Evolutionary conservation across 2,797 vertebrate genomes (phyloP).

Genomic region (Sebastes hubbsi): DNA sequence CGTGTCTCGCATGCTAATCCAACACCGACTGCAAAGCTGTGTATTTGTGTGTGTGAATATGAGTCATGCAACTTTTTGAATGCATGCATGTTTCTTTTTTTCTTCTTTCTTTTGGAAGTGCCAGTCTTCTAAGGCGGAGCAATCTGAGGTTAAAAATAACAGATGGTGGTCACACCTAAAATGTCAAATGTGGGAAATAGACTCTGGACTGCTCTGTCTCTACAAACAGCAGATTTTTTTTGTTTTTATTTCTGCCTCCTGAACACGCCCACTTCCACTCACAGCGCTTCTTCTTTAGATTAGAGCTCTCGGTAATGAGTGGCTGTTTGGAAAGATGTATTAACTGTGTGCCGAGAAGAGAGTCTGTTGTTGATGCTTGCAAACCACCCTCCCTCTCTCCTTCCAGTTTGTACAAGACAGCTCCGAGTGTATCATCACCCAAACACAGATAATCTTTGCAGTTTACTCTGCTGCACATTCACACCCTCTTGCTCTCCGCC

Average conservation of each 20-base stretch:
- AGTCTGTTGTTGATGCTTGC: constrained; percentile 65
- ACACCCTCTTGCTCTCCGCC: constrained; percentile 40
- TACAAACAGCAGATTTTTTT: constrained; percentile 27
- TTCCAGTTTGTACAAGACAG: constrained; percentile 63
- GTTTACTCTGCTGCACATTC: constrained; percentile 57
- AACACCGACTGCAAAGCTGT: constrained; percentile 23
- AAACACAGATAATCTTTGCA: constrained; percentile 55
- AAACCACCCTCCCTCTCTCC: constrained; percentile 51
- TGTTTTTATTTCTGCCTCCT: constrained; percentile 38
- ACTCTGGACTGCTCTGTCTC: constrained; percentile 63
- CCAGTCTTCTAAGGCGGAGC: constrained; percentile 37
- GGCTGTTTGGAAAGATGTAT: constrained; percentile 42
- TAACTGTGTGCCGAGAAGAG: constrained; percentile 43
- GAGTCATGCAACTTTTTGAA: constrained; percentile 28
- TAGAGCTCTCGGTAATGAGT: constrained; percentile 45
- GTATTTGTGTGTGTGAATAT: constrained; percentile 31
- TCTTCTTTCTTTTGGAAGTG: constrained; percentile 14
- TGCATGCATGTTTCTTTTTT: constrained; percentile 37
- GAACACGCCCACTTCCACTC: constrained; percentile 55
- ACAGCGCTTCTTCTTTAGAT: constrained; percentile 37
- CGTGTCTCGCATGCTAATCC: constrained; percentile 60
- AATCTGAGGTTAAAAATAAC: constrained; percentile 33
- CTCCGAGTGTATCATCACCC: constrained; percentile 59
- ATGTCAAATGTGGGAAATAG: neutral
- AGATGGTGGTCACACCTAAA: neutral